Conservation (phyloP, 2,888 invertebrate genomes). For the Tinea pellionella region DNA sequence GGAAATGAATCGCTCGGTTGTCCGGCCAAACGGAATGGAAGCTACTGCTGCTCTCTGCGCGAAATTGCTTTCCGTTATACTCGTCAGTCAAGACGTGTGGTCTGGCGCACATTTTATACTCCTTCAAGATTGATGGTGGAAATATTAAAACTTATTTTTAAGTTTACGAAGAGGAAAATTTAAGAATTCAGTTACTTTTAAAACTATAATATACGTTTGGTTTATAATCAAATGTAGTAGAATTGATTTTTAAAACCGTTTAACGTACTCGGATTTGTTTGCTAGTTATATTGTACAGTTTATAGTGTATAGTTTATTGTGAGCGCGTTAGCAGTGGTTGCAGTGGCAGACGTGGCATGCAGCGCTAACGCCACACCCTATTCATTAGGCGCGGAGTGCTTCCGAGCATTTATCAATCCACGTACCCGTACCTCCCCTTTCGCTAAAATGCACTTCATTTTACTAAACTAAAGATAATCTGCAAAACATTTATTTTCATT, state of each 20-base stretch:
- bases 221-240: no score
- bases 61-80: slow-evolving; percentile 50
- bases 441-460: slow-evolving; percentile 1
- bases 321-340: not conserved
- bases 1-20: slow-evolving; percentile 54
- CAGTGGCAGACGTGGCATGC: not conserved
- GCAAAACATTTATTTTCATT: slow-evolving; percentile 6
- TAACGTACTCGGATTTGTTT: no score
- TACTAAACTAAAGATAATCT: slow-evolving; percentile 8
- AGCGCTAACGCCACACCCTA: slow-evolving; percentile 45
- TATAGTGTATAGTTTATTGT: not conserved
- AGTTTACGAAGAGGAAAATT: no score
- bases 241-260: no score
- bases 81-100: slow-evolving; percentile 35
- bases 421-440: slow-evolving; percentile 27
- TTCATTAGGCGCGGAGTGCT: slow-evolving; percentile 65
- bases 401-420: slow-evolving; percentile 67
- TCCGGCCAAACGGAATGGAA: slow-evolving; percentile 41
- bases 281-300: no score
- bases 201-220: no score
- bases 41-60: slow-evolving; percentile 45
- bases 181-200: no score
- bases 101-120: slow-evolving; percentile 22
- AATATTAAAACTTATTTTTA: not conserved
- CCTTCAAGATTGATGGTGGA: slow-evolving; percentile 6